A percentile compares a stretch with the other conserved stretches of the same genome.
These are phyloP conservation scores for Chitala chitala DNA, from an alignment of 2,113 vertebrate species.

Conservation along the genomic window DNA sequence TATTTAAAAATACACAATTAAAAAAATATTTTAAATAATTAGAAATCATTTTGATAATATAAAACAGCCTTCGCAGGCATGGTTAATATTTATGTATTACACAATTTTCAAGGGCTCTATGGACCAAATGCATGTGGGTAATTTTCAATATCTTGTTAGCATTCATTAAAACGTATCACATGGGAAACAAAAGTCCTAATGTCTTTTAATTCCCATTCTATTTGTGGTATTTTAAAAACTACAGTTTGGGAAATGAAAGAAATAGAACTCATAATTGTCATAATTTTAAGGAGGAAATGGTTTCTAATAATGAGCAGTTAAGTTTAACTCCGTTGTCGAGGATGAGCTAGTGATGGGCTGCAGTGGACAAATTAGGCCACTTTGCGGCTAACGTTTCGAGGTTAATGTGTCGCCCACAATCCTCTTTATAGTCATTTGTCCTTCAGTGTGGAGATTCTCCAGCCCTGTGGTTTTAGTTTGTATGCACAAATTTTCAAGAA, in stretches of 20 bases:
- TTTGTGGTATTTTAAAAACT: constrained; percentile 41
- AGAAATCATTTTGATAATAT: too few species aligned
- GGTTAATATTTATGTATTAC: not conserved
- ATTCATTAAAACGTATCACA: constrained; percentile 25
- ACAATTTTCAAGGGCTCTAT: constrained; percentile 6
- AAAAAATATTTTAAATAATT: too few species aligned
- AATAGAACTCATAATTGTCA: constrained; percentile 37
- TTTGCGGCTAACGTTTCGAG: not conserved
- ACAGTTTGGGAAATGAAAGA: constrained; percentile 36
- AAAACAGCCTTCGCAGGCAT: not conserved
- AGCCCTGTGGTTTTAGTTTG: too few species aligned
- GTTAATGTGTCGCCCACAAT: not conserved
- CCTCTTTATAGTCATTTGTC: not conserved
- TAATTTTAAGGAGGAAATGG: constrained; percentile 37
- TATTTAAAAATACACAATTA: not conserved
- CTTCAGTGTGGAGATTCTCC: not conserved
- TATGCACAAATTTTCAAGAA: too few species aligned
- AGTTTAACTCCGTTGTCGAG: not conserved
- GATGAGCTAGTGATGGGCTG: not conserved
- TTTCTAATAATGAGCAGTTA: constrained; percentile 34
- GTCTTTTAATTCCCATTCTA: constrained; percentile 35
- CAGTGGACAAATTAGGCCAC: constrained; percentile 34
- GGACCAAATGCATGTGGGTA: not conserved
- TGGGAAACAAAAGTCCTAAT: constrained; percentile 31
- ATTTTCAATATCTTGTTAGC: not conserved